Base-by-base conservation (phyloP, 2,888 invertebrate species). In the Cybosia mesomella region DNA sequence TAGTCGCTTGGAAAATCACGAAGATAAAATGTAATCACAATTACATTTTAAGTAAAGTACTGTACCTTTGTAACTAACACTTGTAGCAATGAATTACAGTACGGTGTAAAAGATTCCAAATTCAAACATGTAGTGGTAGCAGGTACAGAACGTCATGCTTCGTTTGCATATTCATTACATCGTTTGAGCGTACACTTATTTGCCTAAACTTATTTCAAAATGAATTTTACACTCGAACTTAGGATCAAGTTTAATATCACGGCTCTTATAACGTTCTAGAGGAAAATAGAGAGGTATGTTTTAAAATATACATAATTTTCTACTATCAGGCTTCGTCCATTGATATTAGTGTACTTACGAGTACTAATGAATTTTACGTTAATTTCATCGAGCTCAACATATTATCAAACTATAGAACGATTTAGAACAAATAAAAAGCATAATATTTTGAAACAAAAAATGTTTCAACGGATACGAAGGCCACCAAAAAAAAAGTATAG, bases 151-250 rank as follows among this genome's bases (percentile, higher is more conserved):
- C 76, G 71, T 82, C 83, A 83, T 80, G 78, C 68, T 67, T 81
- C 84, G 79, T 89, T 87, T 87, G 85, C 87, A 89, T 89, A 88
- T 87, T 87, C 87, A 89, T 87, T 85, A 84, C 78, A 77, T 76
- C 82, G 81, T 83, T 83, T 80, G 71, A 83, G 78, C 82, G 72
- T 80, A 76, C 75, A 76, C 69, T 67, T 82, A 78, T 82, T 77
- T 78, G 79, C 77, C 70, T 75, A 64, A 75, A 68, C 64, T 67
- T 68, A 72, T 70, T 74, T 67, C 32, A 63, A 54, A 18, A 10
- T 28, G 66, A 36, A 39, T 68, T 68, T 54, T 43, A 28, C 66
- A 62, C 49, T 70, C 66, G 36, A 24, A 34, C n/a, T 49, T 18
- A 22, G 28, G 49, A 36, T 39, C 9, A 28, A 43, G 9, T 28